Percentiles rank a stretch among this genome's conserved stretches.
Evolutionary conservation across 92 coral and sea anemone species (phyloP).

Genomic region (Galaxea fascicularis): DNA sequence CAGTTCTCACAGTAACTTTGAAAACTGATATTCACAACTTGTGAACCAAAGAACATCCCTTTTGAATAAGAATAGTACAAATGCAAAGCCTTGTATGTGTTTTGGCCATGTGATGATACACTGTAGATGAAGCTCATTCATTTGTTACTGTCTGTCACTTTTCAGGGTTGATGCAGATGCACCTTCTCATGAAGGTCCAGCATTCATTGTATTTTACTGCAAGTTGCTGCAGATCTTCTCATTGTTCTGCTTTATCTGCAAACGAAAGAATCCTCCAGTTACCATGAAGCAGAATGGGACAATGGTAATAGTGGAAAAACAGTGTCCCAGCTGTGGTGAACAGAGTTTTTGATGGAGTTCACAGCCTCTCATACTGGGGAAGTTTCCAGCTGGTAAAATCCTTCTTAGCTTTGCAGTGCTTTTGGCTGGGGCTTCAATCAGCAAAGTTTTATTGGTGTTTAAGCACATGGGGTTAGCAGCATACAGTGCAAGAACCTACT

Average conservation of each 20-base stretch:
- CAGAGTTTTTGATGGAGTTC: slow-evolving; percentile 44
- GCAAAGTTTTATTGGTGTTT: slow-evolving; percentile 15
- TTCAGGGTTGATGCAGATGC: slow-evolving; percentile 47
- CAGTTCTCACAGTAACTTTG: slow-evolving; percentile 1
- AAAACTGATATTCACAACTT: slow-evolving; percentile 12
- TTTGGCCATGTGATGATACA: slow-evolving; percentile 3
- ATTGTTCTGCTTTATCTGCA: slow-evolving; percentile 68
- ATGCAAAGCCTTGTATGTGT: neutral
- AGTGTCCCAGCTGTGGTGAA: slow-evolving; percentile 36
- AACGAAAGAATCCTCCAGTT: slow-evolving; percentile 50
- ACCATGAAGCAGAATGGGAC: slow-evolving; percentile 64
- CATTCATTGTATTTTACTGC: slow-evolving; percentile 44
- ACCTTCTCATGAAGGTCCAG: slow-evolving; percentile 53
- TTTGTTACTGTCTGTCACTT: slow-evolving; percentile 19
- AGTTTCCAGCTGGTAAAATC: slow-evolving; percentile 57
- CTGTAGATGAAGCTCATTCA: slow-evolving; percentile 10
- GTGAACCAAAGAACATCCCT: slow-evolving; percentile 8
- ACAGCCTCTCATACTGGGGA: slow-evolving; percentile 37
- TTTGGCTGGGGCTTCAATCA: slow-evolving; percentile 24
- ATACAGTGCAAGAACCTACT: slow-evolving; percentile 58
- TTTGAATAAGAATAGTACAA: neutral
- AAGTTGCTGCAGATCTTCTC: slow-evolving; percentile 59
- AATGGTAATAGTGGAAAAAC: slow-evolving; percentile 61
- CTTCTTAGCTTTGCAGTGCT: slow-evolving; percentile 12
- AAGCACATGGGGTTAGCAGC: slow-evolving; percentile 31